A percentile compares a stretch with the other conserved stretches of the same genome.
Evolutionary conservation across 2,888 invertebrate species (phyloP).

Genomic region (Beris morrisii): DNA sequence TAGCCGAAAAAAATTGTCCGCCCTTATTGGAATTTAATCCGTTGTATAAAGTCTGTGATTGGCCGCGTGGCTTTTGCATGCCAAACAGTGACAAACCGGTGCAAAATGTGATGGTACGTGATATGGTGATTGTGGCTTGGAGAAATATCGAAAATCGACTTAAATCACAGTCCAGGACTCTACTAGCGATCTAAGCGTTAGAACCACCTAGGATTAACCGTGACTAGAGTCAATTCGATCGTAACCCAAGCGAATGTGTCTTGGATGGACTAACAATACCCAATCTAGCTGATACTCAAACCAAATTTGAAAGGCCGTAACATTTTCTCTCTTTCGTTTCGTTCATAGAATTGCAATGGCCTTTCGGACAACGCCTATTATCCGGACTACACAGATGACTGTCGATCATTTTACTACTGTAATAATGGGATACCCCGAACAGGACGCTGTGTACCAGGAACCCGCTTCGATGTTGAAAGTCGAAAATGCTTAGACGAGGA

Average conservation of each 20-base stretch:
- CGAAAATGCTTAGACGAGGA: constrained; percentile 18
- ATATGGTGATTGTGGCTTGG: not conserved
- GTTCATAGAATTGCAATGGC: constrained; percentile 16
- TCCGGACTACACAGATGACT: constrained; percentile 18
- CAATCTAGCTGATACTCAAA: too few species aligned
- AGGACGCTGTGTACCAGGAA: constrained; percentile 19
- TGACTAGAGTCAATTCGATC: too few species aligned
- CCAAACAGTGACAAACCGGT: constrained; percentile 14
- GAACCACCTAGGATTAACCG: too few species aligned
- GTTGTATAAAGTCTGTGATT: constrained; percentile 20
- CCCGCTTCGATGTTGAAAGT: constrained; percentile 10
- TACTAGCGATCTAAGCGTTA: too few species aligned
- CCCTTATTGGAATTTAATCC: constrained; percentile 20
- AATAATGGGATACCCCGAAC: constrained; percentile 20
- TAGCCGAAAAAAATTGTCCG: constrained; percentile 13
- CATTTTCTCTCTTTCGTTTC: too few species aligned
- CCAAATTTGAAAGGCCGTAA: too few species aligned
- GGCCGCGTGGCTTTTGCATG: constrained; percentile 26
- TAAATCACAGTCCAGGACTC: too few species aligned
- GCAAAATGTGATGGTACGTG: constrained; percentile 16
- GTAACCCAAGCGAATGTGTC: too few species aligned
- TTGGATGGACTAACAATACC: too few species aligned
- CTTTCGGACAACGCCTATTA: constrained; percentile 11
- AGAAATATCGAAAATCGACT: not conserved
- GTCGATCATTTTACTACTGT: constrained; percentile 24